phyloP scores from a whole-genome alignment of 2,888 invertebrate species.

The Ernsta delagoae region DNA sequence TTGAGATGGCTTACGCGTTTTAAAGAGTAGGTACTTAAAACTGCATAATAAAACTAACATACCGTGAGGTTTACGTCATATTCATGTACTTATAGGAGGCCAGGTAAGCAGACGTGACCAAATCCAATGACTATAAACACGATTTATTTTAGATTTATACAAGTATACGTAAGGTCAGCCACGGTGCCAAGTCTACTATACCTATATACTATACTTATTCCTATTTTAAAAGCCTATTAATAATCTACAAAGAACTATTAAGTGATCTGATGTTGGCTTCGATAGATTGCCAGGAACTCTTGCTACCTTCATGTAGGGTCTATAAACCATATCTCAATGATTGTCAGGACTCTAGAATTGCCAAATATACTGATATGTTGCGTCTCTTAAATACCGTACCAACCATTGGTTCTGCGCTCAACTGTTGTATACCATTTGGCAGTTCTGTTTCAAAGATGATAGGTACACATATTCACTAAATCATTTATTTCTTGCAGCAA shows the following conservation, averaged over 20 bases:
- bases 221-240: no score
- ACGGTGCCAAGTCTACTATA: not conserved
- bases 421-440: not conserved
- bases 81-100: slow-evolving; percentile 6
- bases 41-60: slow-evolving; percentile 15
- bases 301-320: no score
- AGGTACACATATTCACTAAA: not conserved
- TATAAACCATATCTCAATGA: no score
- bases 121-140: slow-evolving; percentile 39
- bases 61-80: slow-evolving; percentile 25
- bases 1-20: not conserved
- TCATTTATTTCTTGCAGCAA: slow-evolving; percentile 20
- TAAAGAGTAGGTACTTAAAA: slow-evolving; percentile 18
- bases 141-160: slow-evolving; percentile 10
- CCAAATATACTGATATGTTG: no score
- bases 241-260: no score
- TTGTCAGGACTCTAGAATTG: no score
- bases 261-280: no score
- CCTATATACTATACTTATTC: not conserved
- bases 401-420: no score
- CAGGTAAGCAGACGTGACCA: slow-evolving; percentile 34
- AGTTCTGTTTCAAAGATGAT: not conserved
- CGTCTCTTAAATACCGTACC: no score
- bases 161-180: slow-evolving; percentile 1
- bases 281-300: no score